phyloP scores from a whole-genome alignment of 2,888 invertebrate species.

The Liodrosophila aerea region DNA sequence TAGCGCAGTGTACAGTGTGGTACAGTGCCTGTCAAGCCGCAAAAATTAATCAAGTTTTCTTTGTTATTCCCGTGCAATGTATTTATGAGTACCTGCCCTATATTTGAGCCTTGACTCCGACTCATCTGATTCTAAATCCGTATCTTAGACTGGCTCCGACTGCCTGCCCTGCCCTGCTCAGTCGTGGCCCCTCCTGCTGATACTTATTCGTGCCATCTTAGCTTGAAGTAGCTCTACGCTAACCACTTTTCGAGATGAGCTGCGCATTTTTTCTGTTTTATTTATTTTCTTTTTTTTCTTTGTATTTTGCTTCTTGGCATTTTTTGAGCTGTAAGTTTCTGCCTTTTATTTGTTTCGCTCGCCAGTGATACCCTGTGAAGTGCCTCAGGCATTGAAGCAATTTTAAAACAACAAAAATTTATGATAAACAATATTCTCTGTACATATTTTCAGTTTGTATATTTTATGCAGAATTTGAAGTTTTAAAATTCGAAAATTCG shows the following conservation, averaged over 20 bases:
- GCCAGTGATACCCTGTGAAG: conserved; percentile 13
- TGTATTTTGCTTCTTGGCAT: conserved; percentile 11
- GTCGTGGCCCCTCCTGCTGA: background rate
- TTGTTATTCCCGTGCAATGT: conserved; percentile 29
- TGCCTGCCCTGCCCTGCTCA: background rate
- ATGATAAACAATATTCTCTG: no score
- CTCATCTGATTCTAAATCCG: no score
- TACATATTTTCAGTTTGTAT: no score
- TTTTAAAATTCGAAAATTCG: no score
- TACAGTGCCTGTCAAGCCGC: conserved; percentile 12
- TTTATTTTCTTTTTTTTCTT: background rate
- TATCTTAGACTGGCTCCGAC: no score
- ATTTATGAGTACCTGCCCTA: conserved; percentile 37
- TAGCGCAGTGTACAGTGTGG: conserved; percentile 7
- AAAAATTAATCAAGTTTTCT: conserved; percentile 27
- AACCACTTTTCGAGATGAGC: conserved; percentile 65
- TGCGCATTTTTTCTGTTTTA: conserved; percentile 43
- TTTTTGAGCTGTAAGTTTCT: conserved; percentile 31
- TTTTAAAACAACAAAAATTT: no score
- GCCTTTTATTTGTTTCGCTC: conserved; percentile 16
- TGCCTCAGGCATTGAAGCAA: background rate
- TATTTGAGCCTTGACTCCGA: background rate
- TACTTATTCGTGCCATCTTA: background rate
- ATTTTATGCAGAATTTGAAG: no score
- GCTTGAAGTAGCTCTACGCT: conserved; percentile 46